Evolutionary conservation across 2,113 vertebrate species (phyloP).

Genomic region (Hoplias malabaricus): DNA sequence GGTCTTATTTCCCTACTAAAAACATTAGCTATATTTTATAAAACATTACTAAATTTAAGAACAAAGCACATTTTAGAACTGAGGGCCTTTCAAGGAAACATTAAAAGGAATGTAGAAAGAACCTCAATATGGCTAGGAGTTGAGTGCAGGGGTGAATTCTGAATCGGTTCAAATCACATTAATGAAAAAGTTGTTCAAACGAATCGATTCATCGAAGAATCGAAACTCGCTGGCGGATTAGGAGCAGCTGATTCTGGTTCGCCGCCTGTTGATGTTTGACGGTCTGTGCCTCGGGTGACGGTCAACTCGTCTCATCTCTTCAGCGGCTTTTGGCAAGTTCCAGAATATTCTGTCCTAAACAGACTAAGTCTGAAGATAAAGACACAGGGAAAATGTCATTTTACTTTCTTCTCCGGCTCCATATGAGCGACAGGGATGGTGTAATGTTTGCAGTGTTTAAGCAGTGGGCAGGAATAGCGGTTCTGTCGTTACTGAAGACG

Average conservation of each 20-base stretch:
- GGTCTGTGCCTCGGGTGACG: neutral
- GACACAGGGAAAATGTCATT: neutral
- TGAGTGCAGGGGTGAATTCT: neutral
- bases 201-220: neutral
- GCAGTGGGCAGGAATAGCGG: neutral
- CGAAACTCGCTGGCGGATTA: conserved; percentile 7
- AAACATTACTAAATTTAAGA: too few species aligned
- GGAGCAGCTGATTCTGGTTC: conserved; percentile 65
- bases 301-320: neutral
- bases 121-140: too few species aligned
- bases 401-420: neutral
- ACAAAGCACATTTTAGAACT: too few species aligned
- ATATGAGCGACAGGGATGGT: neutral
- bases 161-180: neutral
- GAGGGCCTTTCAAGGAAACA: too few species aligned
- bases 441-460: neutral
- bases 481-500: neutral
- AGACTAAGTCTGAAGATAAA: neutral
- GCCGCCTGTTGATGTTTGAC: conserved; percentile 51
- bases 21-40: too few species aligned
- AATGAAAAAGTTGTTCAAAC: neutral
- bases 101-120: too few species aligned
- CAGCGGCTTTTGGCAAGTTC: neutral
- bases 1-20: too few species aligned
- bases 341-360: neutral